Evolutionary conservation across 2,797 vertebrate species (phyloP), one percentile per base, ranked within the genome.

Genomic region (Sebastes itinus): DNA sequence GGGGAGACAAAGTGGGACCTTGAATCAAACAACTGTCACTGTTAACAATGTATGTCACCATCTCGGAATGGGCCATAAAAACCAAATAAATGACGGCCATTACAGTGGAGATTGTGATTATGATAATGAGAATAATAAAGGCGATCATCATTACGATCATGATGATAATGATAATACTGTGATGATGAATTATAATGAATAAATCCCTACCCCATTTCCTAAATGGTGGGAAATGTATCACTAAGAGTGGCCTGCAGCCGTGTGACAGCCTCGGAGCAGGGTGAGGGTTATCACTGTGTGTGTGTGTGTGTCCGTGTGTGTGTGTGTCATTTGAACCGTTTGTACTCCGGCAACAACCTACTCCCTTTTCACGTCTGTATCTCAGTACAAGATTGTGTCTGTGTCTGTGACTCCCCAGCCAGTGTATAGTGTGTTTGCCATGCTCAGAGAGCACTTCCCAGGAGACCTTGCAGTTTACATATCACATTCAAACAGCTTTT

Each of bases 71-170:
- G 92, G 91, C 92, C 90, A 95, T 95, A 94, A 95, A 95, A 88
- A 82, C 87, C 90, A 89, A 93, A 94, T 94, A 92, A 89, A 95
- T 93, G 93, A 92, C 86, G 86, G 87, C 89, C 91, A 91, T 94
- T 94, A 90, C 90, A 78, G 85, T 88, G 89, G 90, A 93, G 94
- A 95, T 92, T 93, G 94, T 94, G 94, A 94, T 95, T 93, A 95
- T 94, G 93, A 95, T 95, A 95, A 95, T 95, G 94, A 94, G 91
- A 94, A 95, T 95, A 96, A 95, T 95, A 94, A 95, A 94, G 94
- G 87, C 92, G 88, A 92, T 94, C 91, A 94, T 95, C 94, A 92
- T 95, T 93, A 95, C 88, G 82, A 94, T 93, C 90, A 87, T 84
- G 89, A 92, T 92, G 92, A 94, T 93, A 91, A 93, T 94, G 93